phyloP scores from a whole-genome alignment of 92 coral and sea anemone species.

The Porites lobata region DNA sequence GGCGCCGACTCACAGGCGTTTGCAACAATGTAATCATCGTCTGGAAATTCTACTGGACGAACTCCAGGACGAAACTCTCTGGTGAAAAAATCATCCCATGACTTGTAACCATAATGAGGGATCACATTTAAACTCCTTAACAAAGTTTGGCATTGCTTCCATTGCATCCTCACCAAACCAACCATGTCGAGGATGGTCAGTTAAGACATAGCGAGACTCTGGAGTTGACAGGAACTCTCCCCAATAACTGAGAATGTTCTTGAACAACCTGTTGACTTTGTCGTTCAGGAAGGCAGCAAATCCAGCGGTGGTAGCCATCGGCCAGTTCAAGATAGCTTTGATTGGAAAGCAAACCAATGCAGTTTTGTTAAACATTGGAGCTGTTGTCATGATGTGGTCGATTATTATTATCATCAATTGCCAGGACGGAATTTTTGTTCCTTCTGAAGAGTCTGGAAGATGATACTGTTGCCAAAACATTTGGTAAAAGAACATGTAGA shows the following conservation, averaged over 20 bases:
- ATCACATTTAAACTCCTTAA: conserved; percentile 61
- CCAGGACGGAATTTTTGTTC: conserved; percentile 58
- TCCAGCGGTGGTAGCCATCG: conserved; percentile 78
- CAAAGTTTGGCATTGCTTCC: conserved; percentile 72
- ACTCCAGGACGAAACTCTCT: conserved; percentile 67
- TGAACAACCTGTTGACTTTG: conserved; percentile 68
- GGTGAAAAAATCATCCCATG: conserved; percentile 78
- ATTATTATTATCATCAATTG: conserved; percentile 66
- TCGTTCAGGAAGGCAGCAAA: conserved; percentile 74
- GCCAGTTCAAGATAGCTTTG: conserved; percentile 62
- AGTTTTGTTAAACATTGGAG: conserved; percentile 66
- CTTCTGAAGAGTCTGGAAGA: conserved; percentile 40
- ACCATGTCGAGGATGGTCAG: conserved; percentile 41
- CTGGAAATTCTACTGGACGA: conserved; percentile 67
- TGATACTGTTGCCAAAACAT: conserved; percentile 77
- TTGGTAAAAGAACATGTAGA: conserved; percentile 79
- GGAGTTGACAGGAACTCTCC: conserved; percentile 55
- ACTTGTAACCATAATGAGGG: conserved; percentile 59
- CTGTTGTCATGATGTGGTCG: conserved; percentile 61
- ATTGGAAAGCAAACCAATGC: conserved; percentile 59
- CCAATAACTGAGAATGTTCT: conserved; percentile 67
- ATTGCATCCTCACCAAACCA: conserved; percentile 74
- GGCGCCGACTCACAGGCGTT: conserved; percentile 83
- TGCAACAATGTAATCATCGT: conserved; percentile 61
- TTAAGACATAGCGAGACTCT: conserved; percentile 57